These are phyloP conservation scores for Pachycephus smyrnensis DNA, from an alignment of 2,888 invertebrate genomes.

Conservation along the genomic window DNA sequence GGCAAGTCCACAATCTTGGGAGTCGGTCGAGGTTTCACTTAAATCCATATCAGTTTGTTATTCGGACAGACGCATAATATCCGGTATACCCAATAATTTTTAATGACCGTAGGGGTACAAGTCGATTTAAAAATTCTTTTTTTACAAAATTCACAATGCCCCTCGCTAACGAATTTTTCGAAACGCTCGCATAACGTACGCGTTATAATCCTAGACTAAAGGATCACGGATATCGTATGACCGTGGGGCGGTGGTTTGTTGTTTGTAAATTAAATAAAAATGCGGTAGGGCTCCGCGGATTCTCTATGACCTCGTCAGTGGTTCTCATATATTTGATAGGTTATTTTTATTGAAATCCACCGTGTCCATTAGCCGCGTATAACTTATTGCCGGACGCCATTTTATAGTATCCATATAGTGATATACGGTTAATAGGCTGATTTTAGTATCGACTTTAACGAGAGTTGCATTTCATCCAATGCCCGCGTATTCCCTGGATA, in stretches of 20 bases:
- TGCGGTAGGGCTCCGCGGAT: not conserved
- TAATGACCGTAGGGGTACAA: not conserved
- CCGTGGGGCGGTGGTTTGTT: conserved; percentile 9
- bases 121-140: not conserved
- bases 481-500: conserved; percentile 3
- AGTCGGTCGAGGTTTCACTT: not conserved
- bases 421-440: conserved; percentile 26
- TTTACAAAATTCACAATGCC: not conserved
- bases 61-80: not conserved
- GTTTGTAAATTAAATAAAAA: conserved; percentile 21
- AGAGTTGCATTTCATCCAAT: conserved; percentile 25
- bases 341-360: conserved; percentile 14
- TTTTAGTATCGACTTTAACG: conserved; percentile 31
- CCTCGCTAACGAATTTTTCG: not conserved
- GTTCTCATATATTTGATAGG: not conserved
- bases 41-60: not conserved
- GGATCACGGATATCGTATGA: conserved; percentile 1
- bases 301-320: not conserved
- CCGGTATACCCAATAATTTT: not conserved
- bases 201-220: not conserved
- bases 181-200: not conserved
- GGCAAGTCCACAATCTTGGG: not conserved
- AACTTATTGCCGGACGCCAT: conserved; percentile 2
- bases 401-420: conserved; percentile 1
- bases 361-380: not conserved